These are phyloP conservation scores for Oryzias sinensis DNA, from an alignment of 2,797 vertebrate genomes.

Conservation along the genomic window DNA sequence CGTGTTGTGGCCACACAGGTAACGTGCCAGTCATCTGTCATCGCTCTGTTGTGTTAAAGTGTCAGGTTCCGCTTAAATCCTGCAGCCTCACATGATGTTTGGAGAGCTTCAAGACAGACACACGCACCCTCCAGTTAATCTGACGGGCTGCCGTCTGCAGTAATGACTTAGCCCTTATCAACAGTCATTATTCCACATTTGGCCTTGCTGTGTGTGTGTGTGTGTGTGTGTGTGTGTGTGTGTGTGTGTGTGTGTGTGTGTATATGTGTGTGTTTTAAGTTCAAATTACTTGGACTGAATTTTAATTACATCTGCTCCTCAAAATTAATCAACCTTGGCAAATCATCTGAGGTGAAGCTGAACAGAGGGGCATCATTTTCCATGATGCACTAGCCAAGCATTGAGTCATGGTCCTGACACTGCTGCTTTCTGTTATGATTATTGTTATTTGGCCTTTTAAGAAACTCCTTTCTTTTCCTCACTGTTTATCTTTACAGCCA, in stretches of 20 bases:
- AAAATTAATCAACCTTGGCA: conserved; percentile 28
- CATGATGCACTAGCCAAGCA: conserved; percentile 20
- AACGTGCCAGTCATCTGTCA: no score
- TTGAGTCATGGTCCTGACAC: conserved; percentile 23
- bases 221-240: neutral
- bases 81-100: no score
- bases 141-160: conserved; percentile 6
- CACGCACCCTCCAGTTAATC: neutral
- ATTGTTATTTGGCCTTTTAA: conserved; percentile 22
- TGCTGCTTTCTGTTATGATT: conserved; percentile 29
- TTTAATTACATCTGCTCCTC: conserved; percentile 39
- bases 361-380: conserved; percentile 8
- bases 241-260: conserved; percentile 2
- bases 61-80: no score
- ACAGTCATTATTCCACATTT: conserved; percentile 16
- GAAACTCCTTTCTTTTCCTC: conserved; percentile 1
- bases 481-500: conserved; percentile 23
- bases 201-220: neutral
- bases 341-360: conserved; percentile 29
- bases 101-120: neutral
- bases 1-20: no score
- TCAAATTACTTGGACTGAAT: conserved; percentile 9
- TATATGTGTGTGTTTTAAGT: conserved; percentile 5
- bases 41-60: no score
- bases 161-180: conserved; percentile 18